phyloP scores from a whole-genome alignment of 2,113 vertebrate species.

The Dunckerocampus dactyliophorus region DNA sequence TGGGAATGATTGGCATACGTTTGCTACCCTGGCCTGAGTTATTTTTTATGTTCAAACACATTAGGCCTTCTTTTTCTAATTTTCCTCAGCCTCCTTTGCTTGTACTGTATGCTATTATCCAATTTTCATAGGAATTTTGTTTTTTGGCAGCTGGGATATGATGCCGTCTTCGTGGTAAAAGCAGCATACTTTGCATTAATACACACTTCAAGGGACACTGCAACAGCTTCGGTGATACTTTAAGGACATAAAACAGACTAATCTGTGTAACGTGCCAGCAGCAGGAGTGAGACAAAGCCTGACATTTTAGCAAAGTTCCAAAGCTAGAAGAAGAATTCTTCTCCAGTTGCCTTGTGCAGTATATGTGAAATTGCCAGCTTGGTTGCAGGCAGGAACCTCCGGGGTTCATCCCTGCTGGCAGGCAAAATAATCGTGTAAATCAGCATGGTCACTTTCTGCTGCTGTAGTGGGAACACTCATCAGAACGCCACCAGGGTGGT shows the following conservation, averaged over 20 bases:
- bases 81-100: too few relatives aligned
- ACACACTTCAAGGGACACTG: not conserved
- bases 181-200: constrained; percentile 7
- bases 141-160: not conserved
- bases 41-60: too few relatives aligned
- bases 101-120: too few relatives aligned
- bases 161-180: constrained; percentile 1
- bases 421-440: constrained; percentile 1
- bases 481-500: not conserved
- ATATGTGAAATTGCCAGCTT: not conserved
- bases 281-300: constrained; percentile 1
- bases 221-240: constrained; percentile 3
- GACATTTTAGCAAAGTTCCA: not conserved
- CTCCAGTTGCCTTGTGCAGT: not conserved
- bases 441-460: not conserved
- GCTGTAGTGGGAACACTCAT: not conserved
- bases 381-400: not conserved
- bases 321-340: not conserved
- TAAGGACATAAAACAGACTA: not conserved
- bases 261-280: not conserved
- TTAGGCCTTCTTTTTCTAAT: too few relatives aligned
- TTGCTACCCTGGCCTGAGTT: too few relatives aligned
- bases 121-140: too few relatives aligned
- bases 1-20: too few relatives aligned
- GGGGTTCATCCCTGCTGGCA: not conserved